These are phyloP conservation scores for Machimus atricapillus DNA, from an alignment of 2,888 invertebrate genomes.

Conservation along the genomic window DNA sequence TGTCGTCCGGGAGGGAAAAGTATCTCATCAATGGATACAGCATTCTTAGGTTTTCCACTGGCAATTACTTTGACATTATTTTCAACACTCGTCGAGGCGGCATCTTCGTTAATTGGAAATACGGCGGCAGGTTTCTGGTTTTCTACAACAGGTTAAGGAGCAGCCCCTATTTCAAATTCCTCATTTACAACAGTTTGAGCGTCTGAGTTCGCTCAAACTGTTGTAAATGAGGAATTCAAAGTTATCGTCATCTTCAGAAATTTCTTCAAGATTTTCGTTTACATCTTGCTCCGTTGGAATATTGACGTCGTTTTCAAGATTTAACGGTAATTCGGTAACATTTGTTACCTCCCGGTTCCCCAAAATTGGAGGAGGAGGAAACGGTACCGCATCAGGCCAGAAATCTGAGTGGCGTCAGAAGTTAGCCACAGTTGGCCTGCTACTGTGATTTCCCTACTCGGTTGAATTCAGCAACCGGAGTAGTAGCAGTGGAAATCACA, in stretches of 20 bases:
- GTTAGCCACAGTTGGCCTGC: no score
- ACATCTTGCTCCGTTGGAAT: neutral
- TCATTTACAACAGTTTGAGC: no score
- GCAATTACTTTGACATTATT: neutral
- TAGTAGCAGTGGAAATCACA: no score
- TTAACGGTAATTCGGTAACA: neutral
- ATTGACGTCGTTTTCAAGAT: slow-evolving; percentile 42
- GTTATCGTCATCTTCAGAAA: slow-evolving; percentile 60
- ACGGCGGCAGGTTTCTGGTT: neutral
- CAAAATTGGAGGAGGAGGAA: neutral
- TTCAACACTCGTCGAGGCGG: slow-evolving; percentile 38
- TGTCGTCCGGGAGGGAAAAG: slow-evolving; percentile 80
- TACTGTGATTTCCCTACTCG: no score
- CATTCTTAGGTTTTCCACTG: slow-evolving; percentile 58
- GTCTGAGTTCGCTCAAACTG: no score
- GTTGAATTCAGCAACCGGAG: no score
- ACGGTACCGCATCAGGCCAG: slow-evolving; percentile 42
- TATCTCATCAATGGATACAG: slow-evolving; percentile 82
- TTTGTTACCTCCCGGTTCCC: neutral
- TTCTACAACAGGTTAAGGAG: neutral
- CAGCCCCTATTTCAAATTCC: neutral
- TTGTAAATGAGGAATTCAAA: no score
- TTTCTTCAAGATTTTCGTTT: slow-evolving; percentile 55
- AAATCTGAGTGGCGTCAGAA: neutral
- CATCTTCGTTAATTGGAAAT: slow-evolving; percentile 6